Percentiles rank a stretch among this genome's conserved stretches.
Evolutionary conservation across 2,797 vertebrate genomes (phyloP).

Genomic region (Notolepis coatsorum): DNA sequence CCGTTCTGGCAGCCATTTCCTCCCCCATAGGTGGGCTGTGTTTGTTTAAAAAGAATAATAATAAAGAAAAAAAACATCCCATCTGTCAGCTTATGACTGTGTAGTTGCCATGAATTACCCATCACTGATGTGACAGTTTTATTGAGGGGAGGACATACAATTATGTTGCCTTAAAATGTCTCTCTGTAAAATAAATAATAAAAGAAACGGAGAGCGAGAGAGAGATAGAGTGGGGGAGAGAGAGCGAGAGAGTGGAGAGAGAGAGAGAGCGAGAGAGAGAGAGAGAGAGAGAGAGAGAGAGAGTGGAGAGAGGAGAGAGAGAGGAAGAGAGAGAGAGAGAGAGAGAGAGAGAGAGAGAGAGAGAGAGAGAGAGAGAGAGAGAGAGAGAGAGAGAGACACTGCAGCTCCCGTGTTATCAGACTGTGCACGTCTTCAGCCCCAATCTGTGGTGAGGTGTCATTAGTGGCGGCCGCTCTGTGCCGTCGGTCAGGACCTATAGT

Average conservation of each 20-base stretch:
- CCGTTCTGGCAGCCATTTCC: constrained; percentile 8
- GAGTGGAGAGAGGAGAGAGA: constrained; percentile 23
- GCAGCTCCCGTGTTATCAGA: constrained; percentile 66
- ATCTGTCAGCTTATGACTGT: constrained; percentile 34
- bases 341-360: background rate
- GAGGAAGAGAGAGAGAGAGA: constrained; percentile 44
- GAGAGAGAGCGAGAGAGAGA: background rate
- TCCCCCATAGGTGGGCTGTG: constrained; percentile 16
- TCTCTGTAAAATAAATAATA: constrained; percentile 14
- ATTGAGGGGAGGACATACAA: constrained; percentile 44
- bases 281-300: constrained; percentile 43
- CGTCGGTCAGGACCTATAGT: constrained; percentile 60
- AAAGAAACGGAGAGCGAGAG: constrained; percentile 48
- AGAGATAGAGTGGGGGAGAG: constrained; percentile 17
- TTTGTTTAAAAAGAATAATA: too few species aligned
- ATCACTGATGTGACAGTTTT: constrained; percentile 60
- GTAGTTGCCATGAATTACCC: constrained; percentile 57
- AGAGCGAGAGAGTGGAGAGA: background rate
- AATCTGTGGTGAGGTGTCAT: constrained; percentile 70
- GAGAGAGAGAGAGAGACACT: constrained; percentile 30
- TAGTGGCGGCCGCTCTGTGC: constrained; percentile 59
- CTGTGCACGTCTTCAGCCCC: constrained; percentile 52
- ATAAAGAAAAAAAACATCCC: constrained; percentile 34
- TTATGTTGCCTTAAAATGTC: constrained; percentile 53
- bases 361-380: background rate